Base-by-base conservation (phyloP, 2,113 vertebrate species). In the Ophthalmolycus amberensis region DNA sequence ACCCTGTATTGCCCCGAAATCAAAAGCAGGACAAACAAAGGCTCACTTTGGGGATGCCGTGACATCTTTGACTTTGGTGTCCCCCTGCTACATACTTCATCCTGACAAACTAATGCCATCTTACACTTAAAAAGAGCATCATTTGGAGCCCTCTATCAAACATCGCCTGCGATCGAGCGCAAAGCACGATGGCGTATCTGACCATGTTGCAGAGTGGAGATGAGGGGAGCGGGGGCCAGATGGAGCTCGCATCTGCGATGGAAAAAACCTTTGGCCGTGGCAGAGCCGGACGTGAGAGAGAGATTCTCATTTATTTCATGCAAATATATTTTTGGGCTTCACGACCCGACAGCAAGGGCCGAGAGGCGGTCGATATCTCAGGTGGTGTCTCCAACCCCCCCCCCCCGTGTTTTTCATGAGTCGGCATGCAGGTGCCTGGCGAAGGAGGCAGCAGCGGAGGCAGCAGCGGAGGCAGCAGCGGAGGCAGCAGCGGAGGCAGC, bases 221-320 rank as follows among this genome's bases (percentile, higher is more conserved):
- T 32, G 60, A 75, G 80, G 83, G 78, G 71, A 79, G 65, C 58
- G 68, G 77, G 18, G 87, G 91, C 88, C 93, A 95, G 93, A 95
- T 93, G 93, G 94, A 89, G 89, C 83, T 64, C 91, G 85, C 93
- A 95, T 92, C 93, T 95, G 94, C 79, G 91, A 90, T 84, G 85
- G 86, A 84, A 90, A 92, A 91, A 92, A 92, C 92, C 93, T 93
- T 93, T 94, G 87, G 90, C 92, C 90, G 63, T 58, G 71, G 86
- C 77, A 79, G 83, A 77, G 87, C 87, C 89, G 68, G 87, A 92
- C 60, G 85, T 78, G 86, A 90, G 86, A 85, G 89, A 89, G 77
- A 83, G 32, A 32, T 78, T 90, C 90, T 94, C 88, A 93, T 93
- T 94, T 93, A 94, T 92, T 93, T 92, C 89, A 94, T 94, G 91